Percentiles rank a stretch among this genome's conserved stretches.
phyloP scores from a whole-genome alignment of 2,888 invertebrate species.

The Dorcus parallelipipedus region DNA sequence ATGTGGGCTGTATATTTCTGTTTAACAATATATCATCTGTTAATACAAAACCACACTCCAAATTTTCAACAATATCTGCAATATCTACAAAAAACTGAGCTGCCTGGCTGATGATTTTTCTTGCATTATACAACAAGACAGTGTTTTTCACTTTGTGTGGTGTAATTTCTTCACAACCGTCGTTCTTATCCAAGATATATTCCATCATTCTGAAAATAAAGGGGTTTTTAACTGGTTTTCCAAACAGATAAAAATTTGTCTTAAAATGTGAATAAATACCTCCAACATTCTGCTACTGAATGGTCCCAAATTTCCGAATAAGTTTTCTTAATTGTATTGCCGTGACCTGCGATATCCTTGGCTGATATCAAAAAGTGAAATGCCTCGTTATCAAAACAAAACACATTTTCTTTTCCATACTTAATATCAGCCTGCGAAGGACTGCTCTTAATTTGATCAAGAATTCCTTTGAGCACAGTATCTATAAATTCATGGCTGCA shows the following conservation, averaged over 20 bases:
- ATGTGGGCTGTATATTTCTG: too few relatives aligned
- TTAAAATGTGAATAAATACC: constrained; percentile 1
- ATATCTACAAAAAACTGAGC: constrained; percentile 42
- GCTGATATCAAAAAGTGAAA: constrained; percentile 39
- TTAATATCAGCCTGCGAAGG: constrained; percentile 34
- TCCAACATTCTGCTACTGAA: constrained; percentile 21
- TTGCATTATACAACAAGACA: constrained; percentile 39
- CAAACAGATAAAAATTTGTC: too few relatives aligned
- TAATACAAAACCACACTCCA: too few relatives aligned
- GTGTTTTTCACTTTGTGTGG: constrained; percentile 40
- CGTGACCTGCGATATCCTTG: constrained; percentile 27
- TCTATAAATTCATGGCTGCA: constrained; percentile 38
- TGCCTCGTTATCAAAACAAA: constrained; percentile 43
- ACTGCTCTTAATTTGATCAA: constrained; percentile 27
- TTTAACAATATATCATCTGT: too few relatives aligned
- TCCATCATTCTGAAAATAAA: constrained; percentile 18
- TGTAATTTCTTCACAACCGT: constrained; percentile 18
- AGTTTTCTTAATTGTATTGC: constrained; percentile 15
- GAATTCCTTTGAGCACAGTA: constrained; percentile 28
- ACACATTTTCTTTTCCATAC: constrained; percentile 34
- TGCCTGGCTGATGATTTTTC: constrained; percentile 39
- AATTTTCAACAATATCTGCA: constrained; percentile 37
- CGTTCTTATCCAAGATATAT: constrained; percentile 12
- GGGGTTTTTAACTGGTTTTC: too few relatives aligned
- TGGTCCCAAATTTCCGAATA: constrained; percentile 31